A percentile compares a stretch with the other conserved stretches of the same genome.
phyloP scores from a whole-genome alignment of 2,113 vertebrate species.

The Tragelaphus buxtoni region DNA sequence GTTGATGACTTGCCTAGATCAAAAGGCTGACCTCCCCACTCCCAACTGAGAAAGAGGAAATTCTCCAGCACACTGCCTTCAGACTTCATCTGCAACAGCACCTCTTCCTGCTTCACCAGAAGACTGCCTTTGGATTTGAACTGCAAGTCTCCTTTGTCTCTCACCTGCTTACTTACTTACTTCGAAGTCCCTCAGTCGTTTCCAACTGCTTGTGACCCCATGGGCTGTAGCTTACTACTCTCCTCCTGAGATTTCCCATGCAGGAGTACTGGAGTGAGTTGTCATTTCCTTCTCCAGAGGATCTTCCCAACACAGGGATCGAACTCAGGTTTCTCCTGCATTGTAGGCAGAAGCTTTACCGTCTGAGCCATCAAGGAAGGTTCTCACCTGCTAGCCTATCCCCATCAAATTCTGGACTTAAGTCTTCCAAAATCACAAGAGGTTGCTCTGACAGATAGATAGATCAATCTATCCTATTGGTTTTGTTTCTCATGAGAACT shows the following conservation, averaged over 20 bases:
- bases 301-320: background rate
- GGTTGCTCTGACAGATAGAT: background rate
- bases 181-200: background rate
- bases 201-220: background rate
- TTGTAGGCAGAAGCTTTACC: background rate
- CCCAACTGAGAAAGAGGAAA: background rate
- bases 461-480: background rate
- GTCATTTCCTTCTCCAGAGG: background rate
- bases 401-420: background rate
- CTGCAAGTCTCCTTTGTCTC: background rate
- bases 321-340: background rate
- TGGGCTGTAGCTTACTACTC: background rate
- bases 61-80: background rate
- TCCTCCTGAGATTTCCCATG: background rate
- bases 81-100: background rate
- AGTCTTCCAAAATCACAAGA: background rate
- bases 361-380: background rate
- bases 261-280: background rate
- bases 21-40: background rate
- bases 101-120: background rate
- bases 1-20: background rate
- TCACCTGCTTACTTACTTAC: background rate
- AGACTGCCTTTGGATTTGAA: background rate
- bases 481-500: background rate
- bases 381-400: background rate